A percentile compares a stretch with the other conserved stretches of the same genome.
These are phyloP conservation scores for Eremophila alpestris DNA, from an alignment of 2,797 vertebrate species.

Conservation along the genomic window DNA sequence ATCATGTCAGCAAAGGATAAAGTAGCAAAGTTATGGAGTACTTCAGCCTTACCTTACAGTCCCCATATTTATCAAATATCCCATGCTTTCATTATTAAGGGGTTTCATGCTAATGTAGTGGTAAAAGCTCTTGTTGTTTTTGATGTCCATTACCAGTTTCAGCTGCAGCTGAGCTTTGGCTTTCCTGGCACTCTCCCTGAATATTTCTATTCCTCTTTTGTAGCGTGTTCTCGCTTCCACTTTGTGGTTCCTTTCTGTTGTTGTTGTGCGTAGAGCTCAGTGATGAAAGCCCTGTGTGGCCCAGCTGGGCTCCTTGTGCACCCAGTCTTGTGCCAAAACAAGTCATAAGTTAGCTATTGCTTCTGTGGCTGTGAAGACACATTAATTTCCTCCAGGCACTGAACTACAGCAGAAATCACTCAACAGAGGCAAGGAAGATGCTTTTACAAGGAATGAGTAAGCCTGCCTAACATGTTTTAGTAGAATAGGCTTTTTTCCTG, in stretches of 20 bases:
- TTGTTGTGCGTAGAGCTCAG: background rate
- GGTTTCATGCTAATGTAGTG: background rate
- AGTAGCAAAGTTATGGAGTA: background rate
- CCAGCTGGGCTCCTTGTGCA: background rate
- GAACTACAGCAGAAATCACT: background rate
- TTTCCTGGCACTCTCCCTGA: background rate
- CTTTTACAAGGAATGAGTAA: background rate
- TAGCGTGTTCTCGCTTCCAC: background rate
- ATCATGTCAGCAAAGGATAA: background rate
- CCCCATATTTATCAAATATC: background rate
- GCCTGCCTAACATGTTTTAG: background rate
- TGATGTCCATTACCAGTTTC: background rate
- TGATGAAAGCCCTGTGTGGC: background rate
- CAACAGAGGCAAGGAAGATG: background rate
- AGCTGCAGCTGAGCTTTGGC: background rate
- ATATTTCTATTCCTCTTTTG: background rate
- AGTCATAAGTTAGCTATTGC: background rate
- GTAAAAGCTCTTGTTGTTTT: background rate
- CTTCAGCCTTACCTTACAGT: background rate
- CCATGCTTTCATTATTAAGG: background rate
- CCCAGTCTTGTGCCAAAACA: conserved; percentile 9
- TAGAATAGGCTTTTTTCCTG: background rate
- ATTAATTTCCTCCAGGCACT: background rate
- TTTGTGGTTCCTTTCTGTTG: accelerated
- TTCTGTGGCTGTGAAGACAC: background rate